These are phyloP conservation scores for Melinaea menophilus DNA, from an alignment of 2,888 invertebrate species.

Conservation along the genomic window DNA sequence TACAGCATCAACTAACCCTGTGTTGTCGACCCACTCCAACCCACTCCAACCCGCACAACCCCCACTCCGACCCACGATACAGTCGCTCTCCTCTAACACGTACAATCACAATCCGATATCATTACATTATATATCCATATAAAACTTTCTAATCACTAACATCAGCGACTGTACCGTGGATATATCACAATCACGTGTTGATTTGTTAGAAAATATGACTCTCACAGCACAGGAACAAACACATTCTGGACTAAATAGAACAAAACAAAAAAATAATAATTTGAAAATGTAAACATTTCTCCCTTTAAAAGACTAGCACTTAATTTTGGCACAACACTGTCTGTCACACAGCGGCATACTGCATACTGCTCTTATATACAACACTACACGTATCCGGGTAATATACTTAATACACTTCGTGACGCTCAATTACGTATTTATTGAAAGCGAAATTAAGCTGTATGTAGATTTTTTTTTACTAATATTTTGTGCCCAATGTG, in stretches of 20 bases:
- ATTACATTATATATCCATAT: slow-evolving; percentile 16
- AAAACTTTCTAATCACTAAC: slow-evolving; percentile 3
- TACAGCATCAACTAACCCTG: slow-evolving; percentile 34
- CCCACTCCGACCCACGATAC: slow-evolving; percentile 34
- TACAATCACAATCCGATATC: slow-evolving; percentile 29
- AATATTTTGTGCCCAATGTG: slow-evolving; percentile 76
- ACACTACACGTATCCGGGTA: slow-evolving; percentile 49
- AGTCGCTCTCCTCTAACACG: slow-evolving; percentile 27
- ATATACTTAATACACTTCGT: slow-evolving; percentile 41
- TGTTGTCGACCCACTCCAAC: slow-evolving; percentile 36
- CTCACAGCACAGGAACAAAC: slow-evolving; percentile 77
- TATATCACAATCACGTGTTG: slow-evolving; percentile 61
- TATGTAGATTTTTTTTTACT: slow-evolving; percentile 60
- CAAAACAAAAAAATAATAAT: slow-evolving; percentile 44
- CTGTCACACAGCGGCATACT: slow-evolving; percentile 59
- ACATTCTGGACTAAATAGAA: slow-evolving; percentile 74
- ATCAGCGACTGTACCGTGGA: slow-evolving; percentile 49
- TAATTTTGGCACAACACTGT: slow-evolving; percentile 76
- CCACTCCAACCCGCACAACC: slow-evolving; percentile 13
- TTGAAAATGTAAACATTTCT: slow-evolving; percentile 77
- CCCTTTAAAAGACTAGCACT: slow-evolving; percentile 74
- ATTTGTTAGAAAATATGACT: slow-evolving; percentile 67
- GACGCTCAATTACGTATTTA: slow-evolving; percentile 48
- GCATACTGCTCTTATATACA: slow-evolving; percentile 68
- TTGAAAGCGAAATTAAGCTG: slow-evolving; percentile 63